Base-by-base conservation (phyloP, 1,140 invertebrate species). In the Leptonema lineaticorne region DNA sequence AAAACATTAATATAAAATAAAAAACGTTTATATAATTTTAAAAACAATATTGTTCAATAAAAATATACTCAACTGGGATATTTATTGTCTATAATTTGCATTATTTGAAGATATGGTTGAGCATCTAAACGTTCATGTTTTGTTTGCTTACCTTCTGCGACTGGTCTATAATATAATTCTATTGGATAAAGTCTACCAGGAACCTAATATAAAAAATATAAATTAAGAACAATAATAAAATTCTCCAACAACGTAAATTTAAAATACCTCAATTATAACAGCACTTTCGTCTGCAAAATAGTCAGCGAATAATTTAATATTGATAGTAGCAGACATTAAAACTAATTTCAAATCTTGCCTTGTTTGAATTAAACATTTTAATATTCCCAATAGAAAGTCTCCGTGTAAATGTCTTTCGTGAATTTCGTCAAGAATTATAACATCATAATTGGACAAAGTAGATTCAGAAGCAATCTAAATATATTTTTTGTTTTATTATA, bases 321-420 rank as follows among this genome's bases (percentile, higher is more conserved):
- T 99, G 41, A 99, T 98, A 1, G 97, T 99, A 11, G 97, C 97
- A 5, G 96, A 98, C 97, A 99, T 99, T 0, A 99, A 85, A 16
- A 99, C 89, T 5, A 99, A 81, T 81, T 97, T 97, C 2, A 99
- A 79, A 75, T 97, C 89, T 16, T 83, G 75, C 60, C 92, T 82
- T 78, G 91, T 90, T 74, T 90, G 85, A 45, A 97, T 82, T 4
- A 99, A 76, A 77, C 94, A 96, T 76, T 96, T 96, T 60, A 98
- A 85, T 6, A 98, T 87, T 2, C 96, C 95, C 6, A 99, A 81
- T 16, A 99, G 82, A 79, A 99, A 97, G 79, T 99, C 97, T 22
- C 95, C 96, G 76, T 95, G 90, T 4, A 98, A 85, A 82, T 99
- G 95, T 20, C 97, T 84, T 78, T 99, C 97, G 75, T 99, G 97